phyloP scores from a whole-genome alignment of 2,113 vertebrate species.

The Leiothrix lutea region DNA sequence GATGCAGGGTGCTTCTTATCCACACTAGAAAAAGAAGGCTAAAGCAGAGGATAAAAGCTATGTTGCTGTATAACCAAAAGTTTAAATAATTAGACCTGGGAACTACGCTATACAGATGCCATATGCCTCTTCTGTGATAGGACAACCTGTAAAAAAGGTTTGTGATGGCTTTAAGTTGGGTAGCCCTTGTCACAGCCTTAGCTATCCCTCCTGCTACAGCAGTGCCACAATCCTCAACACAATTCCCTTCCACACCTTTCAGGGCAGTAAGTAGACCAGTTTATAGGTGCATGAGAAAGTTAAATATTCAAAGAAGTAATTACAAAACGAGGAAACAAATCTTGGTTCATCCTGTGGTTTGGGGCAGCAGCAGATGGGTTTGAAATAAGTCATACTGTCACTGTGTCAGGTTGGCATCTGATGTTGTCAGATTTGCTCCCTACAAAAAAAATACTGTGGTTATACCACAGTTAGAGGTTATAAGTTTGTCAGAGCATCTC shows the following conservation, averaged over 20 bases:
- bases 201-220: not conserved
- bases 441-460: not conserved
- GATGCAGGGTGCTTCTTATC: not conserved
- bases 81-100: not conserved
- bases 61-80: not conserved
- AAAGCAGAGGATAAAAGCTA: not conserved
- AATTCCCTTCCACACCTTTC: not conserved
- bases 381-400: not conserved
- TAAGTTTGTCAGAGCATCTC: not conserved
- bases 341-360: not conserved
- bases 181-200: not conserved
- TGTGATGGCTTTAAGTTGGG: not conserved
- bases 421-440: not conserved
- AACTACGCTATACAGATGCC: not conserved
- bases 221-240: not conserved
- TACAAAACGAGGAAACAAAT: not conserved
- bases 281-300: not conserved
- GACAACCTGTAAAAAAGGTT: not conserved
- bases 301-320: not conserved
- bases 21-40: not conserved
- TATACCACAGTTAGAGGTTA: not conserved
- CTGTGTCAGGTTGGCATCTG: not conserved
- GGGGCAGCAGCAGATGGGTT: not conserved
- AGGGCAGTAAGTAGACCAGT: not conserved
- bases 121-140: not conserved